Percentiles rank a stretch among this genome's conserved stretches.
Evolutionary conservation across 1,140 invertebrate genomes (phyloP).

Genomic region (Zaprionus camerounensis): DNA sequence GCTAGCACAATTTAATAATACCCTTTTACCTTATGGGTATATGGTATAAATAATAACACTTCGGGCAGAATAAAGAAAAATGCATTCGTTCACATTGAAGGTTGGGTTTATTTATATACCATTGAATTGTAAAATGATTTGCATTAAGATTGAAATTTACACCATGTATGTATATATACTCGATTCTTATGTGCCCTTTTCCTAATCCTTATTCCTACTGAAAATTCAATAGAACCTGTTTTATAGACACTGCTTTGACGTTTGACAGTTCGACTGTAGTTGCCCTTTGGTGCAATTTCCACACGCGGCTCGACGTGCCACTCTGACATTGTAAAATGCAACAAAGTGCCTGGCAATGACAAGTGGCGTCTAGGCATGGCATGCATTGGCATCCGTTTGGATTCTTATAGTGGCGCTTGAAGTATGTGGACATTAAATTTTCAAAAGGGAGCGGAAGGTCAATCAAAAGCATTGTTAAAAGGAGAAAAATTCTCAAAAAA

Average conservation of each 20-base stretch:
- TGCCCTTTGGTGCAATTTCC: neutral
- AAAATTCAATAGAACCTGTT: slow-evolving; percentile 33
- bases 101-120: too few relatives aligned
- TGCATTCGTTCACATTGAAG: too few relatives aligned
- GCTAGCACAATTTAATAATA: too few relatives aligned
- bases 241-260: neutral
- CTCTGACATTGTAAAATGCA: slow-evolving; percentile 51
- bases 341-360: slow-evolving; percentile 52
- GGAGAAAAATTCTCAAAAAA: slow-evolving; percentile 16
- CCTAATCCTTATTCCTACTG: too few relatives aligned
- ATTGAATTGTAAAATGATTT: too few relatives aligned
- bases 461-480: slow-evolving; percentile 20
- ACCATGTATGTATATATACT: too few relatives aligned
- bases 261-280: neutral
- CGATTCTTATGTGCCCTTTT: too few relatives aligned
- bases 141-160: too few relatives aligned
- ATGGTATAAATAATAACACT: too few relatives aligned
- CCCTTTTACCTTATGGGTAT: too few relatives aligned
- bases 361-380: slow-evolving; percentile 31
- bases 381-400: slow-evolving; percentile 27
- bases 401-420: slow-evolving; percentile 16
- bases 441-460: neutral
- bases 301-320: slow-evolving; percentile 8
- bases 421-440: slow-evolving; percentile 66
- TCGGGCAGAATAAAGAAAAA: too few relatives aligned